These are phyloP conservation scores for Spilosoma lubricipeda DNA, from an alignment of 2,888 invertebrate genomes.

Conservation along the genomic window DNA sequence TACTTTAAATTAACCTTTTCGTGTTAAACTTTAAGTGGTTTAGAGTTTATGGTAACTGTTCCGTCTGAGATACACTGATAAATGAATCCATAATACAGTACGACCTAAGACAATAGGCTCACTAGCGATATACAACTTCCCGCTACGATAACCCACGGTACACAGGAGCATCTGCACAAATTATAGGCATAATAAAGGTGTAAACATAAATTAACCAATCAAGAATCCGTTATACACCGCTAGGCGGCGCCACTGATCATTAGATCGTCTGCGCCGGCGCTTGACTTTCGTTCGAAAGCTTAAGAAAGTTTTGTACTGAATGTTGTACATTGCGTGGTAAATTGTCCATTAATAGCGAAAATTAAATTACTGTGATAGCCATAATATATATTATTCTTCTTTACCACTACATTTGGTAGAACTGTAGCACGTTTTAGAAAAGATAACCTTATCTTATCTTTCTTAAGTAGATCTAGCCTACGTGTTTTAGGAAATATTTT, in stretches of 20 bases:
- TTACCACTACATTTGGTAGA: not conserved
- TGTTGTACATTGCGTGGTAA: conserved; percentile 50
- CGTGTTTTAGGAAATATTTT: too few species aligned
- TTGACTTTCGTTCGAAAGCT: conserved; percentile 34
- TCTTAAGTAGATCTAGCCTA: too few species aligned
- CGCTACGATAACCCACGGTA: conserved; percentile 10
- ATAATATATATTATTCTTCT: not conserved
- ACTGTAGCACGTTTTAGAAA: not conserved
- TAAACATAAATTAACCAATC: conserved; percentile 81
- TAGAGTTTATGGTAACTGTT: not conserved
- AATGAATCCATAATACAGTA: not conserved
- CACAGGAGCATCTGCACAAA: conserved; percentile 24
- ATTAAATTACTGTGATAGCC: not conserved
- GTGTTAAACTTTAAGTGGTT: not conserved
- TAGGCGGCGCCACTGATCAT: conserved; percentile 75
- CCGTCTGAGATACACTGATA: not conserved
- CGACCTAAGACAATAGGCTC: conserved; percentile 6
- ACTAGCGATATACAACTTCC: conserved; percentile 8
- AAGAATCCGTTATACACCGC: conserved; percentile 70
- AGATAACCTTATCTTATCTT: too few species aligned
- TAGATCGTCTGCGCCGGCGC: conserved; percentile 70
- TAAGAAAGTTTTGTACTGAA: conserved; percentile 8
- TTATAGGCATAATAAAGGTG: conserved; percentile 67
- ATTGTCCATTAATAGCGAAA: not conserved
- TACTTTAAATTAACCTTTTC: too few species aligned